A percentile compares a stretch with the other conserved stretches of the same genome.
phyloP scores from a whole-genome alignment of 2,888 invertebrate genomes.

The Exephanes ischioxanthus region DNA sequence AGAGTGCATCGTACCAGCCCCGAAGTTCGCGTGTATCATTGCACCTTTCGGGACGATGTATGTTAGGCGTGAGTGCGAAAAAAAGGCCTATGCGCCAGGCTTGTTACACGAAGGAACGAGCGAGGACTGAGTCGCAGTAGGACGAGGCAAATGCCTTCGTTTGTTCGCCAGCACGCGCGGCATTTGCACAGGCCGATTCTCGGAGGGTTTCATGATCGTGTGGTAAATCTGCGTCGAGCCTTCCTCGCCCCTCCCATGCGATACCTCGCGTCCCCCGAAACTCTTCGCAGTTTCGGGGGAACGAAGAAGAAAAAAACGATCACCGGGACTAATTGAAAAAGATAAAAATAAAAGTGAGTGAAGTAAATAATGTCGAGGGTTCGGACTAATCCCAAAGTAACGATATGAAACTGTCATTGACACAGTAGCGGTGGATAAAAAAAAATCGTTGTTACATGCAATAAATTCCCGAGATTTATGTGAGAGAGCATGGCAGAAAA shows the following conservation, averaged over 20 bases:
- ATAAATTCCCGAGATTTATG: constrained; percentile 30
- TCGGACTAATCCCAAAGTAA: constrained; percentile 41
- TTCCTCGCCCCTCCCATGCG: constrained; percentile 28
- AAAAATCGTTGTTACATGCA: neutral
- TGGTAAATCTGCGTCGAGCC: constrained; percentile 47
- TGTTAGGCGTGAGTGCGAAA: constrained; percentile 61
- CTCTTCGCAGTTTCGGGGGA: constrained; percentile 29
- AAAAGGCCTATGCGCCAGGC: constrained; percentile 23
- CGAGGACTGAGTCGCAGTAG: constrained; percentile 19
- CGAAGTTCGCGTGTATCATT: constrained; percentile 15
- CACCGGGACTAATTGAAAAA: constrained; percentile 33
- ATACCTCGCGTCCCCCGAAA: constrained; percentile 46
- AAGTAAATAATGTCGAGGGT: constrained; percentile 44
- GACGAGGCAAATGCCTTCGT: constrained; percentile 66
- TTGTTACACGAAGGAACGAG: constrained; percentile 47
- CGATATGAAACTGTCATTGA: constrained; percentile 33
- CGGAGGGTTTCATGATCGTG: constrained; percentile 51
- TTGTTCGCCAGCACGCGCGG: constrained; percentile 67
- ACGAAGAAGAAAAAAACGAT: constrained; percentile 33
- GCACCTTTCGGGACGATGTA: constrained; percentile 31
- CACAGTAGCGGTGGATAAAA: constrained; percentile 23
- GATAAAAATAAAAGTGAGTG: constrained; percentile 30
- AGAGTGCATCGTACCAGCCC: constrained; percentile 3
- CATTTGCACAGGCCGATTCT: constrained; percentile 60
- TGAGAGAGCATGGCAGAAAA: neutral